Percentiles rank a stretch among this genome's conserved stretches.
phyloP scores from a whole-genome alignment of 2,888 invertebrate genomes.

The Sinohyriopsis cumingii region DNA sequence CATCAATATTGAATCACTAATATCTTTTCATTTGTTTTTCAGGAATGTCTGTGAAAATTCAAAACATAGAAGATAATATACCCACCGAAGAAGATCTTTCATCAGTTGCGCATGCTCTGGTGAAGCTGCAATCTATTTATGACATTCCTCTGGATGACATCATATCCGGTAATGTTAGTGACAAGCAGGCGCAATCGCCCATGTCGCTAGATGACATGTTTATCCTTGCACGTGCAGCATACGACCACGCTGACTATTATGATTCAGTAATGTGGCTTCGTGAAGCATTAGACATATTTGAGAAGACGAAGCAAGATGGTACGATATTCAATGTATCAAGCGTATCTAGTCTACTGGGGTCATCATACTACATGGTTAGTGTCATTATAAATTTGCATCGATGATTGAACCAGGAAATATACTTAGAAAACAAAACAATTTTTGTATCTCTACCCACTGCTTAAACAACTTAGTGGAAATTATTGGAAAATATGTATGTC shows the following conservation, averaged over 20 bases:
- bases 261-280: constrained; percentile 33
- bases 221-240: constrained; percentile 38
- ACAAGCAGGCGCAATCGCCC: constrained; percentile 19
- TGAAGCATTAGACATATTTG: constrained; percentile 10
- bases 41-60: constrained; percentile 29
- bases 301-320: constrained; percentile 3
- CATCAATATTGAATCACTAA: too few species aligned
- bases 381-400: neutral
- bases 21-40: neutral
- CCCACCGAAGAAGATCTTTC: constrained; percentile 30
- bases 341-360: constrained; percentile 31
- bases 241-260: constrained; percentile 20
- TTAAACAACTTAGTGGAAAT: too few species aligned
- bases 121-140: constrained; percentile 30
- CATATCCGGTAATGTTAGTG: constrained; percentile 26
- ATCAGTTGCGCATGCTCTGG: constrained; percentile 25
- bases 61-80: constrained; percentile 46
- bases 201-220: constrained; percentile 40
- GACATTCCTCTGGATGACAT: constrained; percentile 27
- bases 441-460: too few species aligned
- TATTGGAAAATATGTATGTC: too few species aligned
- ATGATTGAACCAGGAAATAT: neutral
- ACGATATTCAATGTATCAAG: constrained; percentile 16
- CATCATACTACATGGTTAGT: constrained; percentile 43
- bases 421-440: too few species aligned